These are phyloP conservation scores for Oxytorus armatus DNA, from an alignment of 2,888 invertebrate genomes.

Conservation along the genomic window DNA sequence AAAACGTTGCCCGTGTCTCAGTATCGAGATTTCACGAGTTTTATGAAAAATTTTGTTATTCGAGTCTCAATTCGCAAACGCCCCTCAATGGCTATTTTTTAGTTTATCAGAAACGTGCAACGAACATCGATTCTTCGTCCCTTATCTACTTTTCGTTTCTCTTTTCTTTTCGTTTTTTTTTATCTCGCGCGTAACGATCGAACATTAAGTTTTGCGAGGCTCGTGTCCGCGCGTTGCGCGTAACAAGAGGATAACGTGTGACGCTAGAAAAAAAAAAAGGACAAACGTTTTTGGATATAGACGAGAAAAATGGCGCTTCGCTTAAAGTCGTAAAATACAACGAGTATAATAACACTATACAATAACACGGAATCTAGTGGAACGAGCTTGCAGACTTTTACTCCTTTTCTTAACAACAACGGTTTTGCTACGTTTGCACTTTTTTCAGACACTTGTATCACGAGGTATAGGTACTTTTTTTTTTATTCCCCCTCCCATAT, in stretches of 20 bases:
- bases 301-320: constrained; percentile 66
- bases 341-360: constrained; percentile 73
- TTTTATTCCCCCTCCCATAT: constrained; percentile 41
- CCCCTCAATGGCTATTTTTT: neutral
- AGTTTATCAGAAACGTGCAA: neutral
- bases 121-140: constrained; percentile 51
- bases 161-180: neutral
- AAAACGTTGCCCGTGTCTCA: neutral
- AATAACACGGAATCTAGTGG: constrained; percentile 72
- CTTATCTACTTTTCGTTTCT: neutral
- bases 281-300: constrained; percentile 61
- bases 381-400: constrained; percentile 69
- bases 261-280: constrained; percentile 15
- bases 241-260: constrained; percentile 35
- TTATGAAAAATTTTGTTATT: neutral
- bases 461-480: constrained; percentile 71
- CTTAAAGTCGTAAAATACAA: constrained; percentile 70
- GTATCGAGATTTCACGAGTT: neutral
- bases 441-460: constrained; percentile 69
- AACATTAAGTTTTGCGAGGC: neutral
- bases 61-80: constrained; percentile 27
- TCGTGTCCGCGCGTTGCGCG: neutral
- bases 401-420: constrained; percentile 69
- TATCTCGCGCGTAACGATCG: neutral
- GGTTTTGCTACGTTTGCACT: constrained; percentile 53